Conservation (phyloP, 2,888 invertebrate species). For the Pimpla rufipes region DNA sequence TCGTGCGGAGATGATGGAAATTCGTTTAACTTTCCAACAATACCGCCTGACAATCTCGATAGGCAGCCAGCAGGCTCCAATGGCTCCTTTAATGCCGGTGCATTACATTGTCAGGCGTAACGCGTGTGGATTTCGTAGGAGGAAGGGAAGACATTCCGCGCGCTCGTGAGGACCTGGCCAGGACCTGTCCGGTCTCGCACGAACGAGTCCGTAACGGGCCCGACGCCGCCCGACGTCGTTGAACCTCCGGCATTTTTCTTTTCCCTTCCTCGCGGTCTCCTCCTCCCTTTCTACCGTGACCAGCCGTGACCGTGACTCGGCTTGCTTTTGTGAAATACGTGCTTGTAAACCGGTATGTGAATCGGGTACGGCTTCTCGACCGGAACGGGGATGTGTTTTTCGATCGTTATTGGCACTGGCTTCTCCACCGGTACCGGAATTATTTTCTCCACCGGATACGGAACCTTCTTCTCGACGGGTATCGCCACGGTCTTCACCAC, state of each 20-base stretch:
- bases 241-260: background rate
- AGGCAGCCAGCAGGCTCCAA: background rate
- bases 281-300: conserved; percentile 52
- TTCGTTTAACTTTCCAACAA: conserved; percentile 23
- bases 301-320: conserved; percentile 72
- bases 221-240: conserved; percentile 10
- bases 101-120: background rate
- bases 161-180: conserved; percentile 13
- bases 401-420: conserved; percentile 89
- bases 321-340: conserved; percentile 89
- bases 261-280: conserved; percentile 6
- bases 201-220: conserved; percentile 7
- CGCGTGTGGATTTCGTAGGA: background rate
- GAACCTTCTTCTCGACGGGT: conserved; percentile 90
- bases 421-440: conserved; percentile 90
- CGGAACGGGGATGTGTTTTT: conserved; percentile 89
- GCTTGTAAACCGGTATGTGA: conserved; percentile 90
- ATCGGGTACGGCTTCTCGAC: conserved; percentile 90
- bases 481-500: conserved; percentile 89
- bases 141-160: background rate
- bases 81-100: background rate
- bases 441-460: conserved; percentile 89
- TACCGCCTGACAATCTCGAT: background rate
- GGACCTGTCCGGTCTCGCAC: conserved; percentile 16
- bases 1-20: background rate